Evolutionary conservation across 2,888 invertebrate genomes (phyloP).

Genomic region (Agrochola litura): DNA sequence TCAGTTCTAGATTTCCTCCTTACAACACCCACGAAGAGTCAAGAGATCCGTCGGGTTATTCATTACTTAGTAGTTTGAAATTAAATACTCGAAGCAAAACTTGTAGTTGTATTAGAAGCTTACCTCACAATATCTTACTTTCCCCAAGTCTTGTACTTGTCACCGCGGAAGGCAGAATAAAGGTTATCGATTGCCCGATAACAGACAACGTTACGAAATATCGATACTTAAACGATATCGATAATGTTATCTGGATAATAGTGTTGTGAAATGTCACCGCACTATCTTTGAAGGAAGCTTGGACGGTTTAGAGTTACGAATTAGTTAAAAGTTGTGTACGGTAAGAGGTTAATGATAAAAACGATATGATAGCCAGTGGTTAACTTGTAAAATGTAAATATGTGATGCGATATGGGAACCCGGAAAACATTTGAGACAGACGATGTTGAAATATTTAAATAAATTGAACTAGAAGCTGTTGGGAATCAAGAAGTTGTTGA

Average conservation of each 20-base stretch:
- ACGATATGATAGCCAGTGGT: conserved; percentile 47
- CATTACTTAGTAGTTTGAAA: conserved; percentile 12
- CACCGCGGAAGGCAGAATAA: conserved; percentile 66
- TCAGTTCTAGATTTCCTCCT: conserved; percentile 16
- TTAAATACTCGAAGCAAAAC: conserved; percentile 43
- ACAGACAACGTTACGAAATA: conserved; percentile 66
- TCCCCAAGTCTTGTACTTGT: conserved; percentile 63
- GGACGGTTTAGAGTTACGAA: conserved; percentile 57
- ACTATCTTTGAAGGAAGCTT: conserved; percentile 66
- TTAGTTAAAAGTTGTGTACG: conserved; percentile 54
- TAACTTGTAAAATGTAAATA: conserved; percentile 65
- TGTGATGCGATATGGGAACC: conserved; percentile 49
- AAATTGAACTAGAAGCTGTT: conserved; percentile 32
- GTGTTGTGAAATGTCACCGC: conserved; percentile 67
- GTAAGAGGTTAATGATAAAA: conserved; percentile 55
- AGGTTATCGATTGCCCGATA: conserved; percentile 70
- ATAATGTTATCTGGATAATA: conserved; percentile 67
- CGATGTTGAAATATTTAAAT: conserved; percentile 45
- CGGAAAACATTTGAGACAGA: conserved; percentile 12
- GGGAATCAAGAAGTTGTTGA: conserved; percentile 22
- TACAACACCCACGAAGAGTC: conserved; percentile 23
- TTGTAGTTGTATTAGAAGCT: conserved; percentile 48
- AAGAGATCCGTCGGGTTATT: conserved; percentile 1
- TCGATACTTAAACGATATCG: conserved; percentile 68
- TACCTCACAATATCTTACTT: conserved; percentile 61